phyloP scores from a whole-genome alignment of 2,113 vertebrate species.

The Trogon surrucura region DNA sequence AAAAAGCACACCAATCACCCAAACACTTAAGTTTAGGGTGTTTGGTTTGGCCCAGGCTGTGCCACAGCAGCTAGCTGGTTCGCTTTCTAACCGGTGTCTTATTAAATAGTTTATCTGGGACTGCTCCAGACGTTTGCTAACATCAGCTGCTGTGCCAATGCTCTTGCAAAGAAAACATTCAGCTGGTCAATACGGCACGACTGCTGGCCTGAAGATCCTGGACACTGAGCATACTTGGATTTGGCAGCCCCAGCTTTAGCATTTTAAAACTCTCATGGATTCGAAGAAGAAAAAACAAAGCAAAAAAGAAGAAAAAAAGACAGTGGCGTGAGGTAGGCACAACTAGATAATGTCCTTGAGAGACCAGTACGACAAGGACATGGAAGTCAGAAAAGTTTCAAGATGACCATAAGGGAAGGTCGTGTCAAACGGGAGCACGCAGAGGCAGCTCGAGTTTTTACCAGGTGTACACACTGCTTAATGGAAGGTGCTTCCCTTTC shows the following conservation, averaged over 20 bases:
- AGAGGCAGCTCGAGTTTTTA: neutral
- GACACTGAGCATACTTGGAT: neutral
- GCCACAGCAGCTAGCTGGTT: neutral
- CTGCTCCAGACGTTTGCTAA: neutral
- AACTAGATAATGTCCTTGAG: neutral
- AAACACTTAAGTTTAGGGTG: neutral
- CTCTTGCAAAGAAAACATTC: neutral
- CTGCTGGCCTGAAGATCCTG: neutral
- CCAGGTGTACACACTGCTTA: rapidly evolving
- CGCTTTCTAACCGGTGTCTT: neutral
- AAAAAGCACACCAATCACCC: neutral
- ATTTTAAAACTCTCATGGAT: neutral
- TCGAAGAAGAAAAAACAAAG: neutral
- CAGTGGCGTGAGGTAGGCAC: neutral
- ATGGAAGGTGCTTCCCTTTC: rapidly evolving
- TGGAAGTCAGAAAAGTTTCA: neutral
- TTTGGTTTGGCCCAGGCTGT: neutral
- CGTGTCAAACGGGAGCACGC: neutral
- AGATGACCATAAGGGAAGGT: neutral
- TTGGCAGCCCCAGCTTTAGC: neutral
- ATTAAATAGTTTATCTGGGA: neutral
- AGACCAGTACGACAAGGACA: neutral
- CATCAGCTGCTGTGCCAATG: neutral
- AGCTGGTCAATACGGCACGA: neutral
- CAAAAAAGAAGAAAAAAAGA: neutral